Conservation (phyloP, 2,797 vertebrate species). For the Echiichthys vipera region DNA sequence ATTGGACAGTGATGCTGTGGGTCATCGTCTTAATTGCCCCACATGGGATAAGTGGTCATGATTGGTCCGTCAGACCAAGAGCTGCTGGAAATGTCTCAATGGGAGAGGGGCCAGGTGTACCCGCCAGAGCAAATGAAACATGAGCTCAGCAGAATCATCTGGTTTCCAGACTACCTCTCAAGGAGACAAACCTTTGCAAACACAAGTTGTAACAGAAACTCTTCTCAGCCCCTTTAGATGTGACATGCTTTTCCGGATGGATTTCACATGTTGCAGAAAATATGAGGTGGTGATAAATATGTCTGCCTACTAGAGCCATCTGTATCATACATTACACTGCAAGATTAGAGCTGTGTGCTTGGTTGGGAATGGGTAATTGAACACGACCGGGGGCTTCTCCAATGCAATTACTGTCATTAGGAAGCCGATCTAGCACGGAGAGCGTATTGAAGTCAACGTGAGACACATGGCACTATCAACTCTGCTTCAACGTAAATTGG, state of each 20-base stretch:
- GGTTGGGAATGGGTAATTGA: slow-evolving; percentile 74
- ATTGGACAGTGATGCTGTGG: too few species aligned
- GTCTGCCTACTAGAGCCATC: slow-evolving; percentile 59
- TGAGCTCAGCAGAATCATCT: too few species aligned
- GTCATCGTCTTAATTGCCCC: too few species aligned
- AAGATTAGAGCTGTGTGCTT: slow-evolving; percentile 67
- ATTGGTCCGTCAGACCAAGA: too few species aligned
- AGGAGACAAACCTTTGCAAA: too few species aligned
- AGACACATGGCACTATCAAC: slow-evolving; percentile 46
- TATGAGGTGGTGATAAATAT: slow-evolving; percentile 61
- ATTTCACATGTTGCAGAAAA: slow-evolving; percentile 40
- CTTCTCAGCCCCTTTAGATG: slow-evolving; percentile 21
- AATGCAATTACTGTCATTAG: slow-evolving; percentile 76
- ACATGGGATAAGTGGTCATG: too few species aligned
- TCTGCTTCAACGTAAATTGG: slow-evolving; percentile 17
- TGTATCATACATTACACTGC: slow-evolving; percentile 60
- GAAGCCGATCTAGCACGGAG: slow-evolving; percentile 53
- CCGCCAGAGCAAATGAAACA: too few species aligned
- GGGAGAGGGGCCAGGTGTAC: too few species aligned
- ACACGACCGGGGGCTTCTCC: slow-evolving; percentile 75
- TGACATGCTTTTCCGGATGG: slow-evolving; percentile 28
- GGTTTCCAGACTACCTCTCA: too few species aligned
- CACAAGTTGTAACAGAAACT: slow-evolving; percentile 48
- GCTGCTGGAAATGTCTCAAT: too few species aligned
- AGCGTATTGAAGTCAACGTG: slow-evolving; percentile 49